phyloP scores from a whole-genome alignment of 2,113 vertebrate genomes.

The Mixornis gularis region DNA sequence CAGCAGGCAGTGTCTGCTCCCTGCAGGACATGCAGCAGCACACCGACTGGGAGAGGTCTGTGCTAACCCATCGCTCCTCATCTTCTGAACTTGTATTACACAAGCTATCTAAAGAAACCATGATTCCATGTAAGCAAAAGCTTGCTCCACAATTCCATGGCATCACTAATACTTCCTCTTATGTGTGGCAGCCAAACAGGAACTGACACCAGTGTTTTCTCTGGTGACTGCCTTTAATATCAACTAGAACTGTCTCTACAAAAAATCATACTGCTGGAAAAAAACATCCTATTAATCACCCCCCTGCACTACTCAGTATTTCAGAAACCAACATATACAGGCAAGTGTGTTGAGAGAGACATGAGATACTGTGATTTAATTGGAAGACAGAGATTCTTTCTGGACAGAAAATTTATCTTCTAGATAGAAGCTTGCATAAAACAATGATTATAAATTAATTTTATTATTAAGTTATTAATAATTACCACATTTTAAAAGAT shows the following conservation, averaged over 20 bases:
- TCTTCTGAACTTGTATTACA: background rate
- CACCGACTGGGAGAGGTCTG: accelerated
- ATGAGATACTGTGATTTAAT: background rate
- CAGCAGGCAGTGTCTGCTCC: background rate
- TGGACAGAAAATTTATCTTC: background rate
- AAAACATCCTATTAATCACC: background rate
- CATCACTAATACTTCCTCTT: background rate
- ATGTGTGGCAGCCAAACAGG: background rate
- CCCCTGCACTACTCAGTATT: background rate
- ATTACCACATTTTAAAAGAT: background rate
- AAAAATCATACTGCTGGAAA: background rate
- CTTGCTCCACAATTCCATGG: accelerated
- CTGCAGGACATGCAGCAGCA: accelerated
- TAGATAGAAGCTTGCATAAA: background rate
- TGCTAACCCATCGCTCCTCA: background rate
- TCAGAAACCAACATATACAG: background rate
- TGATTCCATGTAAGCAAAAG: background rate
- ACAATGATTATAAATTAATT: background rate
- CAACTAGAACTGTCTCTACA: background rate
- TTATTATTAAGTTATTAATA: background rate
- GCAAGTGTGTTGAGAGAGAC: background rate
- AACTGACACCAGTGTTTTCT: background rate
- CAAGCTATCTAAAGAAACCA: background rate
- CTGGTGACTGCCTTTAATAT: background rate
- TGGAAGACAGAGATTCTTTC: background rate